These are phyloP conservation scores for Steinernema hermaphroditum DNA, from an alignment of 2,888 invertebrate genomes.

Conservation along the genomic window DNA sequence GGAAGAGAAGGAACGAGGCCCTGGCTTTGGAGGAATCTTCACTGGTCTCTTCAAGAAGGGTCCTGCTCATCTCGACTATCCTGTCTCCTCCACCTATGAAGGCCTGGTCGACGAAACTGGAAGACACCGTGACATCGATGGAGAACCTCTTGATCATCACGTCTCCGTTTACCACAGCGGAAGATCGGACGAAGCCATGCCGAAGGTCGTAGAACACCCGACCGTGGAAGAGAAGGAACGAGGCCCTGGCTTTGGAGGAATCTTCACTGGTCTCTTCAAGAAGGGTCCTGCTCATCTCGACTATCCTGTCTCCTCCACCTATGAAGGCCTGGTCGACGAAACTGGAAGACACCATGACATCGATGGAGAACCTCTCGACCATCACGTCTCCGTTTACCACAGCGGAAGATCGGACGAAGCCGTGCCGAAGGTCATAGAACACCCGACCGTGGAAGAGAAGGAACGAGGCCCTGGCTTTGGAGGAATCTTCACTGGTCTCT, in stretches of 20 bases:
- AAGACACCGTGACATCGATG: constrained; percentile 40
- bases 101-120: constrained; percentile 45
- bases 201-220: constrained; percentile 29
- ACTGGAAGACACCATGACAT: constrained; percentile 40
- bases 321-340: constrained; percentile 43
- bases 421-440: too few species aligned
- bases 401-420: constrained; percentile 44
- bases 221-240: background rate
- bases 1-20: constrained; percentile 20
- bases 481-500: constrained; percentile 29
- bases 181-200: constrained; percentile 34
- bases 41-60: constrained; percentile 46
- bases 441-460: constrained; percentile 8
- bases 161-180: constrained; percentile 42
- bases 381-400: constrained; percentile 44
- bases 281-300: constrained; percentile 41
- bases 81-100: constrained; percentile 41
- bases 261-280: constrained; percentile 47
- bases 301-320: constrained; percentile 46
- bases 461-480: background rate
- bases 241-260: constrained; percentile 37
- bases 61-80: constrained; percentile 44
- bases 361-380: constrained; percentile 43
- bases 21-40: constrained; percentile 31
- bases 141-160: constrained; percentile 40